Evolutionary conservation across 2,797 vertebrate genomes (phyloP).

Genomic region (Hippoglossus hippoglossus): DNA sequence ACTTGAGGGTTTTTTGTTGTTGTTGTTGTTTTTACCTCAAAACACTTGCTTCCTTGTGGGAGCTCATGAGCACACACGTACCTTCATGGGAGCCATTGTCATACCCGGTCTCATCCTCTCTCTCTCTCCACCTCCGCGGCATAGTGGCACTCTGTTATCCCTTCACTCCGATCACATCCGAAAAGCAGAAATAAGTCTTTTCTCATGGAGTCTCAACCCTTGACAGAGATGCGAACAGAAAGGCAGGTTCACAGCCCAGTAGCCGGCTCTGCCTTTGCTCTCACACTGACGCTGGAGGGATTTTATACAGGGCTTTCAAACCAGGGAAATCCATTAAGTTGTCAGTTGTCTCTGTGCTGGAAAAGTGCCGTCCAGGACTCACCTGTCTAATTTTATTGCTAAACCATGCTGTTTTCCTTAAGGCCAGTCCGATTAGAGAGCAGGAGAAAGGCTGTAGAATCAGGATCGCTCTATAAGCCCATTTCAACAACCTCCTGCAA

Average conservation of each 20-base stretch:
- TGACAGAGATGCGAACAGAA: conserved; percentile 37
- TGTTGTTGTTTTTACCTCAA: too few relatives aligned
- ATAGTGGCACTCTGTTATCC: conserved; percentile 21
- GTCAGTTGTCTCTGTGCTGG: conserved; percentile 46
- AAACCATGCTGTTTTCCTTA: conserved; percentile 32
- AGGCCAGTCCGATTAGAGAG: conserved; percentile 24
- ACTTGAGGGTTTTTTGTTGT: too few relatives aligned
- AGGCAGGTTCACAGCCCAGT: conserved; percentile 26
- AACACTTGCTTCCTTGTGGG: not conserved
- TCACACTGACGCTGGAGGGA: conserved; percentile 10
- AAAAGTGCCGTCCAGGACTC: conserved; percentile 14
- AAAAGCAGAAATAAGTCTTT: conserved; percentile 21
- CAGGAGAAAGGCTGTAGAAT: conserved; percentile 18
- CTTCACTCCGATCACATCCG: conserved; percentile 9
- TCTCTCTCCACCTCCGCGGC: conserved; percentile 8
- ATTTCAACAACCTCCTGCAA: conserved; percentile 19
- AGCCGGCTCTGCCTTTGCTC: not conserved
- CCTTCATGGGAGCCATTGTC: conserved; percentile 26
- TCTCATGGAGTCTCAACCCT: conserved; percentile 11
- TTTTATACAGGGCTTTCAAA: conserved; percentile 49
- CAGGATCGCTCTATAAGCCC: conserved; percentile 12
- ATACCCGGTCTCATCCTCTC: conserved; percentile 20
- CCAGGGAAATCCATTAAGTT: conserved; percentile 73
- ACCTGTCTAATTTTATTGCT: conserved; percentile 59
- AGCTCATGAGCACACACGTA: conserved; percentile 3